Conservation (phyloP, 2,888 invertebrate species). For the Anodontia alba region DNA sequence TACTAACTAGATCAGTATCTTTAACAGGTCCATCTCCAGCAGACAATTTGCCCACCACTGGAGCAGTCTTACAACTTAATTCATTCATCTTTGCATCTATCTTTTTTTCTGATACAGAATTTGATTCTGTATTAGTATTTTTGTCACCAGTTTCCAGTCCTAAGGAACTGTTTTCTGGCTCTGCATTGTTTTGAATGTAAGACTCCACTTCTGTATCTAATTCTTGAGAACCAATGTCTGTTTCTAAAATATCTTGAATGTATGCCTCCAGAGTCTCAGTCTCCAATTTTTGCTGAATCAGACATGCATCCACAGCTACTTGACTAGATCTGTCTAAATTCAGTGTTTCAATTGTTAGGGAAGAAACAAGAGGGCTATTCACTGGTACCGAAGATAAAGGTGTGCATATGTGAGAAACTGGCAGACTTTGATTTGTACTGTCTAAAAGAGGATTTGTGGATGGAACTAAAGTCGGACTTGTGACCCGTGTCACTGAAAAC, state of each 20-base stretch:
- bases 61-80: neutral
- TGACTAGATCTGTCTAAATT: neutral
- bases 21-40: neutral
- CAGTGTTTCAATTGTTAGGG: constrained; percentile 23
- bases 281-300: constrained; percentile 48
- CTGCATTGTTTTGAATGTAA: neutral
- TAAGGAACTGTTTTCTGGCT: neutral
- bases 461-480: constrained; percentile 33
- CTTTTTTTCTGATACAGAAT: neutral
- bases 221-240: constrained; percentile 15
- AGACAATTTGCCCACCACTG: neutral
- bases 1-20: neutral
- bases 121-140: neutral
- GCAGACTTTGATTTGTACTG: neutral
- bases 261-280: constrained; percentile 46
- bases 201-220: constrained; percentile 11
- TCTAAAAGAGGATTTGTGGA: constrained; percentile 3
- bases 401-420: constrained; percentile 50
- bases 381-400: constrained; percentile 40
- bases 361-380: constrained; percentile 23
- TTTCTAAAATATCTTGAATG: constrained; percentile 50
- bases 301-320: constrained; percentile 30
- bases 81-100: neutral
- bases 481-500: constrained; percentile 75
- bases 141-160: neutral